Percentiles rank a stretch among this genome's conserved stretches.
These are phyloP conservation scores for Aleiodes sp. DNA, from an alignment of 1,140 invertebrate genomes.

Conservation along the genomic window DNA sequence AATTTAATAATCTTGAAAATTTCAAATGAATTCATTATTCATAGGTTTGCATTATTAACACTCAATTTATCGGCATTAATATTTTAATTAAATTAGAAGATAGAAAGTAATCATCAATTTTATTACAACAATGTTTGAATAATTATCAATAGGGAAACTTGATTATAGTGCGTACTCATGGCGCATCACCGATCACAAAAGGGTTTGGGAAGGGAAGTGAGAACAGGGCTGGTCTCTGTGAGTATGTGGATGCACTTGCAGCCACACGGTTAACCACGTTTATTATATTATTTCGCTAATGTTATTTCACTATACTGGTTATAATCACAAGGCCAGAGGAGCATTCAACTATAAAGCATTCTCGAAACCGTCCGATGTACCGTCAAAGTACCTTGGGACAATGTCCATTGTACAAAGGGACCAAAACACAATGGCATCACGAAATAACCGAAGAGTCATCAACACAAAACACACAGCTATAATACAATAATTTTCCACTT, in stretches of 20 bases:
- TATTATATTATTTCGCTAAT: constrained; percentile 20
- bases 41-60: too few species aligned
- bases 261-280: background rate
- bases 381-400: constrained; percentile 8
- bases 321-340: background rate
- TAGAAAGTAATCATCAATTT: too few species aligned
- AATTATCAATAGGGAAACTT: too few species aligned
- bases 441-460: background rate
- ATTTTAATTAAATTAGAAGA: too few species aligned
- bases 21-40: too few species aligned
- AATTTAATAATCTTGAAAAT: too few species aligned
- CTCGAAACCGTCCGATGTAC: background rate
- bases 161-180: background rate
- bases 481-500: background rate
- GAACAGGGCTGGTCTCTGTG: too few species aligned
- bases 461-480: background rate
- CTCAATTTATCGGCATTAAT: too few species aligned
- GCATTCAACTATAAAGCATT: background rate
- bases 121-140: too few species aligned
- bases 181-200: background rate
- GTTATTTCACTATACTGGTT: constrained; percentile 17
- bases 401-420: background rate
- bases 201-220: too few species aligned
- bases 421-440: background rate
- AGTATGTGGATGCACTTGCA: background rate